A percentile compares a stretch with the other conserved stretches of the same genome.
Evolutionary conservation across 2,797 vertebrate genomes (phyloP).

Genomic region (Falco columbarius): DNA sequence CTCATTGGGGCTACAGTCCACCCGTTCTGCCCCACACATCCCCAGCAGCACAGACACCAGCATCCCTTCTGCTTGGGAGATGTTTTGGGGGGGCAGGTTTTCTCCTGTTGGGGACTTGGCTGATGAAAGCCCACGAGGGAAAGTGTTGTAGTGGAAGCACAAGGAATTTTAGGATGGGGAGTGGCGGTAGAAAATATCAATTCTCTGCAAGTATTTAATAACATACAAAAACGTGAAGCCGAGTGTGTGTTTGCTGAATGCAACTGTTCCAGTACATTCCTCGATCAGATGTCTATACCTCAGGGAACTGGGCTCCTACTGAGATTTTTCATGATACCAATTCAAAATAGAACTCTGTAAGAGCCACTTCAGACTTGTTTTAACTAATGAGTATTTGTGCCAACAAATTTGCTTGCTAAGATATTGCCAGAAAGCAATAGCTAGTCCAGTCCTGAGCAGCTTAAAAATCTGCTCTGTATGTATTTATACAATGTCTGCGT

Average conservation of each 20-base stretch:
- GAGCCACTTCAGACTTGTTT: slow-evolving; percentile 1
- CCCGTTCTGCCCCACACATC: not conserved
- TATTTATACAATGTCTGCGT: not conserved
- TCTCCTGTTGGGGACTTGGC: not conserved
- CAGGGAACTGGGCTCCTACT: not conserved
- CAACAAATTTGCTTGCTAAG: not conserved
- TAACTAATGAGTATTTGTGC: not conserved
- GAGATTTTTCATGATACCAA: not conserved
- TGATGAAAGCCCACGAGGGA: not conserved
- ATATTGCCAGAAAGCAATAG: not conserved
- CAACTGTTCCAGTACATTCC: not conserved
- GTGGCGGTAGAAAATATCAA: not conserved
- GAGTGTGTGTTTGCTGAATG: not conserved
- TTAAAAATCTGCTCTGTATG: not conserved
- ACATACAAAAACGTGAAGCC: not conserved
- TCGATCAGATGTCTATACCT: not conserved
- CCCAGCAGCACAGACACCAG: not conserved
- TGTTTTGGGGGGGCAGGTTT: not conserved
- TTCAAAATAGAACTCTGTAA: not conserved
- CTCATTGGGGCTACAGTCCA: not conserved
- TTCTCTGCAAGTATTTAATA: not conserved
- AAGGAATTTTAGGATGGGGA: not conserved
- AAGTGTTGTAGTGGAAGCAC: not conserved
- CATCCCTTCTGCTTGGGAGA: not conserved
- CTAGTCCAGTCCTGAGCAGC: not conserved